Evolutionary conservation across 2,888 invertebrate genomes (phyloP).

Genomic region (Epinotia bilunana): DNA sequence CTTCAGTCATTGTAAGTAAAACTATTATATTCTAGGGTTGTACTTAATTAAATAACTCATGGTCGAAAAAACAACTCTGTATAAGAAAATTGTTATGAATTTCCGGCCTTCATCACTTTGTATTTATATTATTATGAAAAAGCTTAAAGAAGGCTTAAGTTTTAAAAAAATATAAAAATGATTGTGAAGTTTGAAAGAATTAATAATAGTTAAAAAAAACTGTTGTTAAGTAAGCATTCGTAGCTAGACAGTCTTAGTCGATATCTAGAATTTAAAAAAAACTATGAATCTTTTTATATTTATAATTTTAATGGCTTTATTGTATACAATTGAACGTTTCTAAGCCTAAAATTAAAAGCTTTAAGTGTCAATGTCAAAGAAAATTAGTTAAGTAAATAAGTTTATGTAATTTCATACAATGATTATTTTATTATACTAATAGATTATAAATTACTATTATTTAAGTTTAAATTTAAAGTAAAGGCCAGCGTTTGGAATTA

Average conservation of each 20-base stretch:
- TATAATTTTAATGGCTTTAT: slow-evolving; percentile 33
- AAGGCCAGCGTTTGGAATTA: not conserved
- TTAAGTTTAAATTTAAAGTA: slow-evolving; percentile 9
- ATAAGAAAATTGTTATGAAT: slow-evolving; percentile 10
- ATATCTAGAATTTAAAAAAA: slow-evolving; percentile 17
- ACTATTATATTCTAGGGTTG: not conserved
- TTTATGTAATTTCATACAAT: slow-evolving; percentile 44
- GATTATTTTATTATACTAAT: slow-evolving; percentile 14
- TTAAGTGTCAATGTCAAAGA: slow-evolving; percentile 80
- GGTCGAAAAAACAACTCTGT: not conserved
- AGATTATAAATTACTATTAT: slow-evolving; percentile 9
- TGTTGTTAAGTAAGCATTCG: slow-evolving; percentile 20
- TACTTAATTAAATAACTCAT: not conserved
- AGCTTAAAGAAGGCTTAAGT: slow-evolving; percentile 16
- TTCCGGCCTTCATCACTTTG: slow-evolving; percentile 6
- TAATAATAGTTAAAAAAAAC: slow-evolving; percentile 14
- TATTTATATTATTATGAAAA: slow-evolving; percentile 21
- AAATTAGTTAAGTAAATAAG: slow-evolving; percentile 50
- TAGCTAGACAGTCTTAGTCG: slow-evolving; percentile 25
- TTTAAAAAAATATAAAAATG: slow-evolving; percentile 29
- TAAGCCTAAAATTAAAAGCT: slow-evolving; percentile 76
- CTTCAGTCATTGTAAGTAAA: slow-evolving; percentile 10
- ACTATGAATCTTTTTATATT: slow-evolving; percentile 32
- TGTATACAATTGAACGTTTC: slow-evolving; percentile 35
- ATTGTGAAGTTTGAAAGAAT: slow-evolving; percentile 28